Percentiles rank a stretch among this genome's conserved stretches.
phyloP scores from a whole-genome alignment of 2,888 invertebrate genomes.

The Pteria penguin region DNA sequence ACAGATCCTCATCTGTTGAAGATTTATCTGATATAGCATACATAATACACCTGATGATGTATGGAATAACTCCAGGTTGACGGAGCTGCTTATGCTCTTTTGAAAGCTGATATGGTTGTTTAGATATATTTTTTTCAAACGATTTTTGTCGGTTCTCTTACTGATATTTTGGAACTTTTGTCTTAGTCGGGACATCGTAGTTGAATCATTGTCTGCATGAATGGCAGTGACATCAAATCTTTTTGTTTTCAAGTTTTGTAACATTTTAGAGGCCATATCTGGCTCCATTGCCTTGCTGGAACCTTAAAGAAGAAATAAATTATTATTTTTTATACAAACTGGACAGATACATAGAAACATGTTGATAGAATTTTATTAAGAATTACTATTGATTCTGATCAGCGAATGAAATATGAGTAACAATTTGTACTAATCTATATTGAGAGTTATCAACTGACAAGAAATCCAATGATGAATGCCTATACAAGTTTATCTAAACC shows the following conservation, averaged over 20 bases:
- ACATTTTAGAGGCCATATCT: conserved; percentile 6
- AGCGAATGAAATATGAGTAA: no score
- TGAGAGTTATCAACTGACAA: no score
- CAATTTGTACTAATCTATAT: no score
- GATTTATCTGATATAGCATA: not conserved
- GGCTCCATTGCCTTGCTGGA: conserved; percentile 12
- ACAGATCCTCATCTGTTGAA: not conserved
- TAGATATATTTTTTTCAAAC: conserved; percentile 7
- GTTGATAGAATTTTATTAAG: no score
- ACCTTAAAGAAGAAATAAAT: not conserved
- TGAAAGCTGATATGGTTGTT: not conserved
- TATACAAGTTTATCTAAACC: no score
- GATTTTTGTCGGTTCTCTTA: conserved; percentile 7
- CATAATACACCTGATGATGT: not conserved
- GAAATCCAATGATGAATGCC: no score
- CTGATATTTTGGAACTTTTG: not conserved
- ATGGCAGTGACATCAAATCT: not conserved
- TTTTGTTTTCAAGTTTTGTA: not conserved
- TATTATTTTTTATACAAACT: no score
- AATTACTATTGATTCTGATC: no score
- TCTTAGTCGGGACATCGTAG: not conserved
- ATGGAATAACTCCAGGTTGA: conserved; percentile 4
- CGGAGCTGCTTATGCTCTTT: not conserved
- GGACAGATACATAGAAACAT: no score
- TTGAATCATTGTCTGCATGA: conserved; percentile 9